Base-by-base conservation (phyloP, 2,888 invertebrate genomes). In the Apoda limacodes region DNA sequence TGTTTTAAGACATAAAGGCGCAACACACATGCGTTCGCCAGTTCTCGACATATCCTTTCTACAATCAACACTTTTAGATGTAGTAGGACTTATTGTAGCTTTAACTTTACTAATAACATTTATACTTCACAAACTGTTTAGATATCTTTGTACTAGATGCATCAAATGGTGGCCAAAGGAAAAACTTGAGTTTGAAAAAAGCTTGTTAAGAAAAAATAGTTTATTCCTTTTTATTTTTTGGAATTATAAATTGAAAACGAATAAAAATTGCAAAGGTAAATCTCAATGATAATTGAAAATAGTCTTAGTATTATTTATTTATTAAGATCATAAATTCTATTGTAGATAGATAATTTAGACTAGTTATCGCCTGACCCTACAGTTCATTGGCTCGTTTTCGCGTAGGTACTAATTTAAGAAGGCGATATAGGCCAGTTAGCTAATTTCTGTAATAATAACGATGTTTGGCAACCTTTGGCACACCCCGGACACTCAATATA, bases 1-100 rank as follows among this genome's bases (percentile, higher is more conserved):
- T 42, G 82, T 86, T 0, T 56, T 84, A 5, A 72, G 84, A 20
- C 84, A 86, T 43, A 76, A 81, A 32, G 85, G 85, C 1, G 84
- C 84, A 0, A 42, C 55, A 1, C 82, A 84, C 35, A 39, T 84
- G 13, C 61, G 80, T 22, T 81, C 80, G n/a, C 74, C 81, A 1
- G 81, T 81, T 0, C 56, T 78, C 2, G 78, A 83, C 34, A 55
- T 85, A 9, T 50, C 70, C 0, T 58, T 68, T 38, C 56, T 72
- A 15, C 83, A 85, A 70, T 65, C 72, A 45, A 47, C 75, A 11
- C 50, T 81, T 27, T 45, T 82, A 35, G 82, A 82, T 36, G 57
- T 81, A 26, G 47, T 69, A 40, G 57, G 60, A 6, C 43, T 81
- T 13, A 66, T 71, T 40, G 40, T 67, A 50, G 57, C 48, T 4